phyloP scores from a whole-genome alignment of 2,797 vertebrate species.

The Ficedula albicollis region DNA sequence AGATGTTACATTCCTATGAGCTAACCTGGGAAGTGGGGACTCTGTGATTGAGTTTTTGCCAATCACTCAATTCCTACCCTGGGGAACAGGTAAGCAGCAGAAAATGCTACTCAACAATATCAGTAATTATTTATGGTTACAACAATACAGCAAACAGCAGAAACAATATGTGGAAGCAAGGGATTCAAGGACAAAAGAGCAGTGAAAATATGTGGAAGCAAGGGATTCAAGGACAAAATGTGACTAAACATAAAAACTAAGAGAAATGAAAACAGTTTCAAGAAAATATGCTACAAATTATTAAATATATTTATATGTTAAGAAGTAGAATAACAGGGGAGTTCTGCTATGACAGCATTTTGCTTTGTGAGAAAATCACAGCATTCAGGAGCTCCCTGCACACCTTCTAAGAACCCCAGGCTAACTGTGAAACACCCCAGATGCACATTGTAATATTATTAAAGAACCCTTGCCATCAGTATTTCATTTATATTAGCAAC shows the following conservation, averaged over 20 bases:
- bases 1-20: slow-evolving; percentile 53
- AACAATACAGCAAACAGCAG: slow-evolving; percentile 20
- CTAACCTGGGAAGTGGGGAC: neutral
- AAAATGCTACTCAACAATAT: slow-evolving; percentile 63
- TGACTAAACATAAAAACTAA: neutral
- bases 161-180: neutral
- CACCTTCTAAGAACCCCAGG: neutral
- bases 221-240: slow-evolving; percentile 40
- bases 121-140: slow-evolving; percentile 64
- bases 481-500: slow-evolving; percentile 37
- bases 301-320: neutral
- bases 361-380: neutral
- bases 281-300: neutral
- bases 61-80: slow-evolving; percentile 34
- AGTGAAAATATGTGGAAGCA: slow-evolving; percentile 8
- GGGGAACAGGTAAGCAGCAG: slow-evolving; percentile 41
- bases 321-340: neutral
- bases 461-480: neutral
- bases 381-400: neutral
- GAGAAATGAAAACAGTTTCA: neutral
- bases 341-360: neutral
- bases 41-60: slow-evolving; percentile 63
- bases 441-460: neutral
- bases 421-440: slow-evolving; percentile 12
- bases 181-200: slow-evolving; percentile 50